phyloP scores from a whole-genome alignment of 2,113 vertebrate genomes.

The Ceratotherium simum region DNA sequence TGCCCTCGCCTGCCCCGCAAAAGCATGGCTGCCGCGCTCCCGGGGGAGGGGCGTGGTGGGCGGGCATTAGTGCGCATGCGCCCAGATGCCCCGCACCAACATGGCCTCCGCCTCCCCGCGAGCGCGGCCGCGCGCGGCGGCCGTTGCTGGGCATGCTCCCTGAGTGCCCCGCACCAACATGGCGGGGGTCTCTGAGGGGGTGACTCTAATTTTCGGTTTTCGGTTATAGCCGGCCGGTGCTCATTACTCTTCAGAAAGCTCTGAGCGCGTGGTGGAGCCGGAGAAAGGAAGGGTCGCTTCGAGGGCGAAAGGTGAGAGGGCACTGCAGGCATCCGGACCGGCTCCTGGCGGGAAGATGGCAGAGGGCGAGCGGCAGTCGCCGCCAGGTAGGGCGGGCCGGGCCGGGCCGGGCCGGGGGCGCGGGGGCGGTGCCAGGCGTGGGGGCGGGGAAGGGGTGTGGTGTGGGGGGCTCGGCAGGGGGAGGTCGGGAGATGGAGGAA shows the following conservation, averaged over 20 bases:
- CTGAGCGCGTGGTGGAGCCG: not conserved
- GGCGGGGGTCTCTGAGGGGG: conserved; percentile 36
- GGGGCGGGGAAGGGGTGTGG: conserved; percentile 17
- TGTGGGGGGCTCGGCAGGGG: not conserved
- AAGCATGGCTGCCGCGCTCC: not conserved
- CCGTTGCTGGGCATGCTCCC: conserved; percentile 67
- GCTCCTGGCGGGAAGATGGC: conserved; percentile 88
- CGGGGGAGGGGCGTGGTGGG: not conserved
- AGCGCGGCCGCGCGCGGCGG: conserved; percentile 61
- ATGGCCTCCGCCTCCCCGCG: conserved; percentile 51
- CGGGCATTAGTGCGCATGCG: conserved; percentile 61
- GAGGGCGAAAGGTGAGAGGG: conserved; percentile 77
- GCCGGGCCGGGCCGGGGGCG: not conserved
- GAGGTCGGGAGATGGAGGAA: not conserved
- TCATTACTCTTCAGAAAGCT: not conserved
- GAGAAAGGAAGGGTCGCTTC: conserved; percentile 57
- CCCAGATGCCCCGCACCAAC: not conserved
- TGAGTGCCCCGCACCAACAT: conserved; percentile 71
- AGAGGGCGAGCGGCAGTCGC: conserved; percentile 87
- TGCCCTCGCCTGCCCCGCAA: not conserved
- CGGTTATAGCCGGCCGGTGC: conserved; percentile 26
- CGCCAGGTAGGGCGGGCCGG: conserved; percentile 81
- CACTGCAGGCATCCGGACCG: conserved; percentile 23
- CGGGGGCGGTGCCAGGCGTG: not conserved
- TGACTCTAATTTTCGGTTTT: conserved; percentile 45